These are phyloP conservation scores for Thomomys bottae DNA, from an alignment of 2,113 vertebrate species.

Conservation along the genomic window DNA sequence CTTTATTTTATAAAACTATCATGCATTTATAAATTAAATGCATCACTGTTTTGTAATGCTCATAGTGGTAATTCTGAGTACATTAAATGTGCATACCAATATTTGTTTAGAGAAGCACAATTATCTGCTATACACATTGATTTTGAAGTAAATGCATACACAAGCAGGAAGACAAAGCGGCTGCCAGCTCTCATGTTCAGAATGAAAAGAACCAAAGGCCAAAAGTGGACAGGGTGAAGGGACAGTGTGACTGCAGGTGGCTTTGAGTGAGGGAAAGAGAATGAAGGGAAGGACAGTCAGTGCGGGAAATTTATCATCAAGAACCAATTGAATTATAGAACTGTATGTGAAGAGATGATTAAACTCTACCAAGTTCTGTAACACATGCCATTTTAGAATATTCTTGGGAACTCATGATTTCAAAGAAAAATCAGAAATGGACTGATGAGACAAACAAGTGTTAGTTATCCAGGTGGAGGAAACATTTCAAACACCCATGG, in stretches of 20 bases:
- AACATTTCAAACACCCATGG: background rate
- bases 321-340: slow-evolving; percentile 40
- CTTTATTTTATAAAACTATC: slow-evolving; percentile 5
- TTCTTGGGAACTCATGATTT: background rate
- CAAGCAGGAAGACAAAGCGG: slow-evolving; percentile 59
- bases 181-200: slow-evolving; percentile 37
- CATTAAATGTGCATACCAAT: slow-evolving; percentile 1
- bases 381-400: background rate
- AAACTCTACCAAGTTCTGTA: background rate
- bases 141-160: slow-evolving; percentile 44
- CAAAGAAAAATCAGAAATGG: background rate
- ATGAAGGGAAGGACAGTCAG: background rate
- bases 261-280: slow-evolving; percentile 17
- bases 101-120: slow-evolving; percentile 50
- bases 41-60: slow-evolving; percentile 2
- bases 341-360: slow-evolving; percentile 5
- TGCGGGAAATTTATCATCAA: slow-evolving; percentile 18
- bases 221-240: slow-evolving; percentile 6
- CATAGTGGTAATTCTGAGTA: slow-evolving; percentile 39
- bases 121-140: background rate
- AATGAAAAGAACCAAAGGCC: slow-evolving; percentile 63
- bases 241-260: background rate
- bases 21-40: slow-evolving; percentile 3
- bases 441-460: background rate
- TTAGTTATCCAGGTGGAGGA: background rate